A percentile compares a stretch with the other conserved stretches of the same genome.
phyloP scores from a whole-genome alignment of 2,797 vertebrate species.

The Bryconaethiops microstoma region DNA sequence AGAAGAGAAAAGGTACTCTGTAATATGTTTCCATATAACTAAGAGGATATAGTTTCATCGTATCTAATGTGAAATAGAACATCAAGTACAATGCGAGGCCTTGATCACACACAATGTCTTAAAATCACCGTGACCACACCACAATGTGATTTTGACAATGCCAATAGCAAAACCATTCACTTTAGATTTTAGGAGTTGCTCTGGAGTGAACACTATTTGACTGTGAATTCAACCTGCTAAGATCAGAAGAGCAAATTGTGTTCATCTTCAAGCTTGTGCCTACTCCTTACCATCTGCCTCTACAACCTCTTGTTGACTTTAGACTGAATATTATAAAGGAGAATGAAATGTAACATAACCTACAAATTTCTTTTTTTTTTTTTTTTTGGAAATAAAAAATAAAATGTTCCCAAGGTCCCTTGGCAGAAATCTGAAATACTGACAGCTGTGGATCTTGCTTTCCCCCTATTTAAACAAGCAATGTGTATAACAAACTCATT shows the following conservation, averaged over 20 bases:
- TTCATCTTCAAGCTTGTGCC: conserved; percentile 9
- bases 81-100: not conserved
- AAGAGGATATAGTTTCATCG: not conserved
- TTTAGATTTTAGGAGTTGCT: not conserved
- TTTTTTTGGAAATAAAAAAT: too few relatives aligned
- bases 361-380: not conserved
- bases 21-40: not conserved
- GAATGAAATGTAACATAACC: not conserved
- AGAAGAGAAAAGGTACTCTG: not conserved
- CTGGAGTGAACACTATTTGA: not conserved
- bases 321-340: not conserved
- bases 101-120: conserved; percentile 12
- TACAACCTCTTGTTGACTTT: not conserved
- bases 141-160: not conserved
- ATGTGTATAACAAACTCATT: not conserved
- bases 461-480: not conserved
- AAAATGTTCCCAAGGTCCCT: not conserved
- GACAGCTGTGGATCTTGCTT: too few relatives aligned
- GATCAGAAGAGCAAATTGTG: not conserved
- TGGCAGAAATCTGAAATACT: not conserved
- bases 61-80: not conserved
- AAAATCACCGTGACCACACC: conserved; percentile 15
- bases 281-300: conserved; percentile 2
- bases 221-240: not conserved
- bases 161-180: not conserved